Evolutionary conservation across 2,113 vertebrate species (phyloP), one percentile per base, ranked within the genome.

Genomic region (Peromyscus maniculatus): DNA sequence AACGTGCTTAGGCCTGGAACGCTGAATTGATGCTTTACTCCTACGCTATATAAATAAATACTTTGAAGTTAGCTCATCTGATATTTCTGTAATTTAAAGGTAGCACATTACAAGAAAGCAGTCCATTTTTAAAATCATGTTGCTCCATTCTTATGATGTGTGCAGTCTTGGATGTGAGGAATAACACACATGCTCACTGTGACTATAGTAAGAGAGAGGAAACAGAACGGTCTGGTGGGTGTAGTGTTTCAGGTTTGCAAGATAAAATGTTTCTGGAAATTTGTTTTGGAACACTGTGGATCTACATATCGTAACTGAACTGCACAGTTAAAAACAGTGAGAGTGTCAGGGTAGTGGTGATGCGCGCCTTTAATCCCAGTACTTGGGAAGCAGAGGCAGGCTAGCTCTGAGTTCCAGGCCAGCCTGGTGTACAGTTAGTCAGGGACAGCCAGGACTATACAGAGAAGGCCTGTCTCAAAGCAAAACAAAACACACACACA

Each of bases 251-350:
- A 52, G 9, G 88, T 88, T 90, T 96, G 55, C 10, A 71, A 78
- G 78, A 43, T 39, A 36, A 64, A 80, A 80, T 21, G 17, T 6
- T 89, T 90, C 26, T 93, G 67, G 79, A 87, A 17, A 62, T 62
- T 33, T 95, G 26, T 74, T 96, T 95, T 36, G 69, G 17, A 89
- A 94, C 33, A 96, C 24, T 39, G 3, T 39, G 21, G 90, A 64
- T 75, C 46, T 43, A 46, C 36, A 49, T 74, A 69, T 77, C 3
- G 8, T 21, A 46, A 36, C 2, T 72, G 33, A 87, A 57, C 22
- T 43, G 72, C 67, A 75, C 13, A 31, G 10, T 91, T 94, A 80
- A 77, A 84, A 89, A 52, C 59, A 46, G 33, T 88, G 89, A 94
- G 39, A 43, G 11, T 21, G 17, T 28, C 59, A 59, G 15, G 80